Evolutionary conservation across 2,888 invertebrate genomes (phyloP).

Genomic region (Tinea pellionella): DNA sequence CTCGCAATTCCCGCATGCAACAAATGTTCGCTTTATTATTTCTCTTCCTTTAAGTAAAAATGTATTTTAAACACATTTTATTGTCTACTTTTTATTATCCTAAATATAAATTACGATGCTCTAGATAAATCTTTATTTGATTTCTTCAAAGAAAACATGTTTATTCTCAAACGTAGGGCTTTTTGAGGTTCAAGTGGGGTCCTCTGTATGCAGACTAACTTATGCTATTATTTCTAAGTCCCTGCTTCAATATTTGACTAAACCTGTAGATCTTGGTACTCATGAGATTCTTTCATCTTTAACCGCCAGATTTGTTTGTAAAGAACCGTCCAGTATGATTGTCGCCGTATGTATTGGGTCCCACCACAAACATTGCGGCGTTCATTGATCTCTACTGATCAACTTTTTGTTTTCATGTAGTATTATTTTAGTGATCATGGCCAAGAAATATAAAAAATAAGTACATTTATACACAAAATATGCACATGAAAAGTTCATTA

Average conservation of each 20-base stretch:
- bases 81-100: background rate
- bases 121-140: slow-evolving; percentile 23
- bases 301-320: slow-evolving; percentile 40
- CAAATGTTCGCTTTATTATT: background rate
- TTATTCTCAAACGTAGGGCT: slow-evolving; percentile 49
- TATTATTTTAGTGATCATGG: too few species aligned
- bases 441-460: too few species aligned
- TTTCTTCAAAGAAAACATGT: slow-evolving; percentile 63
- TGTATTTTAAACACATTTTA: background rate
- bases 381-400: background rate
- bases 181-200: slow-evolving; percentile 49
- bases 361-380: slow-evolving; percentile 1
- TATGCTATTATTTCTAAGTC: slow-evolving; percentile 66
- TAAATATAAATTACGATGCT: background rate
- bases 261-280: slow-evolving; percentile 49
- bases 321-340: slow-evolving; percentile 31
- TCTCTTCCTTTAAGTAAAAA: background rate
- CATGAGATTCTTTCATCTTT: slow-evolving; percentile 49
- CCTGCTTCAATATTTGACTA: slow-evolving; percentile 54
- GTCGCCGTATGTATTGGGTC: slow-evolving; percentile 14
- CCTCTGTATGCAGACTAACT: slow-evolving; percentile 53
- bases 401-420: background rate
- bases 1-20: slow-evolving; percentile 7
- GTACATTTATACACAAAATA: too few species aligned
- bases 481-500: too few species aligned